phyloP scores from a whole-genome alignment of 2,888 invertebrate genomes.

The Microdon myrmicae region DNA sequence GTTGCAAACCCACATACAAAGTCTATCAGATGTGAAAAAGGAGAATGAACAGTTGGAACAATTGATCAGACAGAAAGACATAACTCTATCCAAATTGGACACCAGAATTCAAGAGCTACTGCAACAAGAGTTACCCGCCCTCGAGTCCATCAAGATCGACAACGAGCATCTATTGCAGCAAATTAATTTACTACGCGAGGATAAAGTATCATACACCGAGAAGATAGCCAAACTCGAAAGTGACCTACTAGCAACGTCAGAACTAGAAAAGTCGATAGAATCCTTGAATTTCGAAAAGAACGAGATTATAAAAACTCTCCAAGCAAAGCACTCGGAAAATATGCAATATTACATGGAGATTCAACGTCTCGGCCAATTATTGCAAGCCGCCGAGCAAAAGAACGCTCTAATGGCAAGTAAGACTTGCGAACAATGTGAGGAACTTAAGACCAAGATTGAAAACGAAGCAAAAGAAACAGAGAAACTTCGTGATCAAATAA shows the following conservation, averaged over 20 bases:
- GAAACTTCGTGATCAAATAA: slow-evolving; percentile 71
- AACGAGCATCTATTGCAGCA: slow-evolving; percentile 29
- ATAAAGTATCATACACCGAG: slow-evolving; percentile 48
- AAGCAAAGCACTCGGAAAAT: slow-evolving; percentile 86
- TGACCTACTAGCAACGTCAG: slow-evolving; percentile 49
- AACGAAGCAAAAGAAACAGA: slow-evolving; percentile 64
- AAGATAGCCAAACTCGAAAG: slow-evolving; percentile 54
- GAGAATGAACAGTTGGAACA: slow-evolving; percentile 57
- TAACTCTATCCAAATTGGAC: slow-evolving; percentile 42
- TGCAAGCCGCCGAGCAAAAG: slow-evolving; percentile 68
- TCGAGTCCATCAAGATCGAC: slow-evolving; percentile 33
- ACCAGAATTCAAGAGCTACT: slow-evolving; percentile 40
- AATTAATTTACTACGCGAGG: slow-evolving; percentile 35
- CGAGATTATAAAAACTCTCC: slow-evolving; percentile 77
- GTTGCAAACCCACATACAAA: slow-evolving; percentile 55
- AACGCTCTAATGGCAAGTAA: slow-evolving; percentile 53
- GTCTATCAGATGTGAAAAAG: slow-evolving; percentile 53
- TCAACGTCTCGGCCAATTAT: slow-evolving; percentile 76
- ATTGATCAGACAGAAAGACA: slow-evolving; percentile 34
- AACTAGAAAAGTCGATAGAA: slow-evolving; percentile 58
- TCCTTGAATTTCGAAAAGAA: slow-evolving; percentile 71
- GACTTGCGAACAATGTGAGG: slow-evolving; percentile 55
- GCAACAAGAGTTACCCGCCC: slow-evolving; percentile 34
- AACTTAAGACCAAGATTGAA: slow-evolving; percentile 55
- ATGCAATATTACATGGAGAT: slow-evolving; percentile 87